phyloP scores from a whole-genome alignment of 1,140 invertebrate genomes.

The Luehdorfia chinensis region DNA sequence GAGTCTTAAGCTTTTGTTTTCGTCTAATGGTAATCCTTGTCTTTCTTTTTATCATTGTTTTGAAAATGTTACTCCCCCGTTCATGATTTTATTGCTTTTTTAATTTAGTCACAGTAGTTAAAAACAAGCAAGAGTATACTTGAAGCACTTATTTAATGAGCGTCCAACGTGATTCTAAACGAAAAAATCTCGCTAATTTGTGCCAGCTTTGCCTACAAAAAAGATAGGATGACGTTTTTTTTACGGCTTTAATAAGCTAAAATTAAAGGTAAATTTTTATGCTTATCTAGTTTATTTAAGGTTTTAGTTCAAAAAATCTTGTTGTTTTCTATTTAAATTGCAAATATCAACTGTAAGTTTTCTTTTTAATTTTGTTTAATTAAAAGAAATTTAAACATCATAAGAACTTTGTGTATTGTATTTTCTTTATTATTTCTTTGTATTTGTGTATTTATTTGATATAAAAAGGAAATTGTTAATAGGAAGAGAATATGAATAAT shows the following conservation, averaged over 20 bases:
- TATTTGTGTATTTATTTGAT: no score
- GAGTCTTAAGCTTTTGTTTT: slow-evolving; percentile 8
- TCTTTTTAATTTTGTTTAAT: no score
- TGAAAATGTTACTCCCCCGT: not conserved
- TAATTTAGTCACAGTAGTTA: slow-evolving; percentile 9
- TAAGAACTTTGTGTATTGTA: no score
- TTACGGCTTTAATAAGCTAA: not conserved
- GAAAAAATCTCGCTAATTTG: slow-evolving; percentile 16
- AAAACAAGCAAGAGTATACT: slow-evolving; percentile 8
- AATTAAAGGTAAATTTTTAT: not conserved
- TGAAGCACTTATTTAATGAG: slow-evolving; percentile 15
- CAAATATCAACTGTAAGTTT: no score
- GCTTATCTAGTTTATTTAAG: no score
- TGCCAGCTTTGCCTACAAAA: slow-evolving; percentile 14
- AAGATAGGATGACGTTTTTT: not conserved
- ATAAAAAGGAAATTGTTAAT: no score
- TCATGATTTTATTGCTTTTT: slow-evolving; percentile 17
- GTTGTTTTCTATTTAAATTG: no score
- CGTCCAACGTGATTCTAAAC: slow-evolving; percentile 15
- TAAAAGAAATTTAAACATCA: no score
- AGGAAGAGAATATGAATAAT: no score
- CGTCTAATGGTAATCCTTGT: slow-evolving; percentile 1
- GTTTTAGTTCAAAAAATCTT: no score
- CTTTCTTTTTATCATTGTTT: slow-evolving; percentile 13
- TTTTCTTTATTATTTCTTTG: no score